These are phyloP conservation scores for Sterrhoptilus dennistouni DNA, from an alignment of 2,113 vertebrate species.

Conservation along the genomic window DNA sequence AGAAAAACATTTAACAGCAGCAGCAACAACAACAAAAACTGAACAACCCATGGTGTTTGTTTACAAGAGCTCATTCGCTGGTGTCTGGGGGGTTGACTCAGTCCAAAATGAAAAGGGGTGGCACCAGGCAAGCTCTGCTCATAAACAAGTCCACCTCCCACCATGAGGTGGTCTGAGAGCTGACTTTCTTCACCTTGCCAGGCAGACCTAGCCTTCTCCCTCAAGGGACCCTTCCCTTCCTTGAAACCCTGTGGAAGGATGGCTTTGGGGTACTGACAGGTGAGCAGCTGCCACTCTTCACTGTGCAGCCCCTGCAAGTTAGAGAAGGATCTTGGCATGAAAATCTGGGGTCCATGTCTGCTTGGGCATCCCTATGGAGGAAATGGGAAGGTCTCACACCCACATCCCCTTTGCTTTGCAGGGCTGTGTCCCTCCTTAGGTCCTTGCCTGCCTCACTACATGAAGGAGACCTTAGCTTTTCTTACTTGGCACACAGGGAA, in stretches of 20 bases:
- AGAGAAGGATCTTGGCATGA: background rate
- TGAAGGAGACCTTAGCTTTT: background rate
- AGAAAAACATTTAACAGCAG: constrained; percentile 15
- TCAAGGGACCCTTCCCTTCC: background rate
- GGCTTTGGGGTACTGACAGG: background rate
- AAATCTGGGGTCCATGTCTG: background rate
- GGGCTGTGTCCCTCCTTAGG: background rate
- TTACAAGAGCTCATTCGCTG: constrained; percentile 1
- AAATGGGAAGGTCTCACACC: background rate
- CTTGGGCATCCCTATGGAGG: background rate
- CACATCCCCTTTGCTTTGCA: accelerated
- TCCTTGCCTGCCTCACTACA: background rate
- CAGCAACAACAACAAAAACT: background rate
- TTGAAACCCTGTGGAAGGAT: background rate
- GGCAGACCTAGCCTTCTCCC: background rate
- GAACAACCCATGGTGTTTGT: background rate
- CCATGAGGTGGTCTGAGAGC: accelerated
- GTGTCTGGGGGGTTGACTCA: background rate
- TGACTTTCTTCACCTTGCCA: background rate
- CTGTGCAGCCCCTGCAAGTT: accelerated
- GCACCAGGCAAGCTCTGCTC: background rate
- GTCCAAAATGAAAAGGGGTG: background rate
- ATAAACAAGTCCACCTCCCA: background rate
- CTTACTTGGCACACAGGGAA: background rate
- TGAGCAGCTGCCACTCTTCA: background rate